Evolutionary conservation across 2,113 vertebrate species (phyloP), one percentile per base, ranked within the genome.

Genomic region (Ariopsis seemanni): DNA sequence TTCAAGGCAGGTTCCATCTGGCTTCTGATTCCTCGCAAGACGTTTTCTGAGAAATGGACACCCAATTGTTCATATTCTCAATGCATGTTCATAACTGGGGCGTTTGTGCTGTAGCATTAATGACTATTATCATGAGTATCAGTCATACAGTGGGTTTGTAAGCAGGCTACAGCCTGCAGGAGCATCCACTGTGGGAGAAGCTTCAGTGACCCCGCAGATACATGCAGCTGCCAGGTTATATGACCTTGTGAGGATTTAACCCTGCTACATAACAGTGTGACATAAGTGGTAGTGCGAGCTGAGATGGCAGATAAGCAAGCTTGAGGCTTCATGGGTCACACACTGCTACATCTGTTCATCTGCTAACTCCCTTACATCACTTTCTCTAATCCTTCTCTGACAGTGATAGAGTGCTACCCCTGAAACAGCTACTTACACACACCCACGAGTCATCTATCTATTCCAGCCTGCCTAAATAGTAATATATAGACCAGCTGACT

Each of bases 251-350:
- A 78, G 74, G 57, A 63, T 78, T 78, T 85, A 85, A 57, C 58
- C 22, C 48, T 42, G 14, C 80, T 89, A 83, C 80, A 79, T 79
- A 86, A 86, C 52, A 67, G 71, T 83, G 50, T 72, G 75, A 42
- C 87, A 65, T 82, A 65, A 82, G 78, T 58, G 53, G 55, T 55
- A 11, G 17, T 71, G 53, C 18, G 1, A 20, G 1, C 77, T 11
- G 52, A 67, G 82, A 71, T 67, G 18, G 42, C 52, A 72, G 78
- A 82, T 85, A 82, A 82, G 63, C 62, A 58, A 34, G 69, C 78
- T 65, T 57, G 58, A 77, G 58, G n/a, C 20, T 81, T 63, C 6
- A 58, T 58, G 25, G 42, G 34, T 62, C 79, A 82, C 79, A 82
- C 30, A 58, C 11, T 62, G 57, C 79, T 42, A 30, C 79, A 58